phyloP scores from a whole-genome alignment of 2,797 vertebrate species.

The Eulemur coronatus region DNA sequence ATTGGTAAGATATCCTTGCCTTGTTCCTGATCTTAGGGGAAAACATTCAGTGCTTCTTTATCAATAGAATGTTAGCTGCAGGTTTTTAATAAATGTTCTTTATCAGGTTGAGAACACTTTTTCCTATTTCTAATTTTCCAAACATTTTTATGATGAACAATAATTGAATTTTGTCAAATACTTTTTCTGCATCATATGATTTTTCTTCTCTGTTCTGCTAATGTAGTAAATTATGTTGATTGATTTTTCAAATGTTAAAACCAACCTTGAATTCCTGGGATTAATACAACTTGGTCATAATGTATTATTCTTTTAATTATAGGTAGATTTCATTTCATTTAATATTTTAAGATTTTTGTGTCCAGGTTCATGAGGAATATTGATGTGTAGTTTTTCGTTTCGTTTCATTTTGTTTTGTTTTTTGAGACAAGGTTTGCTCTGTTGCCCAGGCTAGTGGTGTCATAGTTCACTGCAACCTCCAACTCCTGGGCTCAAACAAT shows the following conservation, averaged over 20 bases:
- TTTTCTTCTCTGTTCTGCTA: not conserved
- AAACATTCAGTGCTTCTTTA: not conserved
- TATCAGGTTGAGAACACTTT: not conserved
- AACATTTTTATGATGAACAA: not conserved
- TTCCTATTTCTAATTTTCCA: not conserved
- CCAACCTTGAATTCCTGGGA: not conserved
- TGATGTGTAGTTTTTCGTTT: not conserved
- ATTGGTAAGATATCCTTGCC: not conserved
- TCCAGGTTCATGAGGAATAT: not conserved
- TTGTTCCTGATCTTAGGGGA: not conserved
- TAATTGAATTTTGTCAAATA: not conserved
- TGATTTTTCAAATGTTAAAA: not conserved
- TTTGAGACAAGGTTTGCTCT: not conserved
- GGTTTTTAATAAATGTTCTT: not conserved
- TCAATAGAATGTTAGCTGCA: not conserved
- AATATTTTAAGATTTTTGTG: not conserved
- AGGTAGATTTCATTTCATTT: constrained; percentile 23
- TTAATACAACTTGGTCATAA: not conserved
- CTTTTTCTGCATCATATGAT: not conserved
- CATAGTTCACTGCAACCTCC: not conserved
- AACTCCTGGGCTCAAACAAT: no score
- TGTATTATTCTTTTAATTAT: not conserved
- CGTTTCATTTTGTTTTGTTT: not conserved
- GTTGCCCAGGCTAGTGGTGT: not conserved
- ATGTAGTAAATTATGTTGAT: not conserved